A percentile compares a stretch with the other conserved stretches of the same genome.
These are phyloP conservation scores for Latheticus oryzae DNA, from an alignment of 2,888 invertebrate genomes.

Conservation along the genomic window DNA sequence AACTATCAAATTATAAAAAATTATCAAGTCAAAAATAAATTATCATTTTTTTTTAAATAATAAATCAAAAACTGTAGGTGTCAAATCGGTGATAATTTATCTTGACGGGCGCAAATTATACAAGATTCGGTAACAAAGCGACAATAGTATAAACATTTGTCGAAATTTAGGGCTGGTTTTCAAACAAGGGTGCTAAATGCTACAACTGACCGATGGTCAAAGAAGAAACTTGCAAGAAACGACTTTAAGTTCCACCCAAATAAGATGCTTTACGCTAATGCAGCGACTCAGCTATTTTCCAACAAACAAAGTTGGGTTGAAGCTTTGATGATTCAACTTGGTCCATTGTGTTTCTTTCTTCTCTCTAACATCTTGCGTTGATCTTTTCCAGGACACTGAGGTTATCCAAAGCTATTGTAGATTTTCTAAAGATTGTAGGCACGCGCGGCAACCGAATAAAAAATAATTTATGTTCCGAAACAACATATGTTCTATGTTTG, in stretches of 20 bases:
- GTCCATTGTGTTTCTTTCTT: slow-evolving; percentile 51
- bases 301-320: slow-evolving; percentile 13
- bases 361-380: slow-evolving; percentile 55
- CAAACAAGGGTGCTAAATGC: slow-evolving; percentile 66
- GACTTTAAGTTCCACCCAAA: slow-evolving; percentile 54
- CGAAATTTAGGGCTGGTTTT: slow-evolving; percentile 61
- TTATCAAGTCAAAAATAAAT: too few species aligned
- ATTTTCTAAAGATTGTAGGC: slow-evolving; percentile 61
- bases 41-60: too few species aligned
- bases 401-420: slow-evolving; percentile 57
- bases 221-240: slow-evolving; percentile 45
- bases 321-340: slow-evolving; percentile 37
- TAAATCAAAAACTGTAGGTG: neutral
- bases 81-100: slow-evolving; percentile 21
- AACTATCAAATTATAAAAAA: too few species aligned
- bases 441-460: slow-evolving; percentile 59
- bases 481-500: slow-evolving; percentile 60
- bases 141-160: slow-evolving; percentile 59
- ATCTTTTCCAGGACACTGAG: slow-evolving; percentile 56
- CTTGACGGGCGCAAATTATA: slow-evolving; percentile 35
- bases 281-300: neutral
- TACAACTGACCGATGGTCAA: slow-evolving; percentile 62
- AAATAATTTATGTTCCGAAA: slow-evolving; percentile 61
- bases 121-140: slow-evolving; percentile 34
- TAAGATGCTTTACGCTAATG: slow-evolving; percentile 44